A percentile compares a stretch with the other conserved stretches of the same genome.
Conservation (phyloP, 2,888 invertebrate genomes). For the Gymnoscelis rufifasciata region DNA sequence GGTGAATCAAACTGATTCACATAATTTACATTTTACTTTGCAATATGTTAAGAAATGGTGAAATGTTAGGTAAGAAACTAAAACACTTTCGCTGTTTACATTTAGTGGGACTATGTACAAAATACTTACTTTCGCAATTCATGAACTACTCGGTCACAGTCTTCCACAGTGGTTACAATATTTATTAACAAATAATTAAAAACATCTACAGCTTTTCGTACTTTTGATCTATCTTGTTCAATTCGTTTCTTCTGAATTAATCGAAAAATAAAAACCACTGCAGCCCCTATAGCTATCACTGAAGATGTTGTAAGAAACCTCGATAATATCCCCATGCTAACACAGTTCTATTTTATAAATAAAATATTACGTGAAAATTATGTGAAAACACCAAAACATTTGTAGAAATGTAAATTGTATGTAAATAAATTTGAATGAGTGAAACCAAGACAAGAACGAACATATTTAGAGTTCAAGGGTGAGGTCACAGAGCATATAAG, state of each 20-base stretch:
- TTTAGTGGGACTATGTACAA: too few relatives aligned
- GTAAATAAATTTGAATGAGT: too few relatives aligned
- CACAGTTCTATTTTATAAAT: too few relatives aligned
- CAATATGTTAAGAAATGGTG: not conserved
- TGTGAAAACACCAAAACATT: too few relatives aligned
- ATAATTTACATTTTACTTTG: too few relatives aligned
- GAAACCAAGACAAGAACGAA: too few relatives aligned
- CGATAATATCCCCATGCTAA: conserved; percentile 6
- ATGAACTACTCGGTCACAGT: conserved; percentile 42
- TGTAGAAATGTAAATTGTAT: too few relatives aligned
- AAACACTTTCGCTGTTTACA: too few relatives aligned
- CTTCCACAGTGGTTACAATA: conserved; percentile 42
- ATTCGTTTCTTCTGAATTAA: conserved; percentile 1
- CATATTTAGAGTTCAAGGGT: too few relatives aligned
- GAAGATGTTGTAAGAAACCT: conserved; percentile 9
- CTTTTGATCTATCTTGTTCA: conserved; percentile 24
- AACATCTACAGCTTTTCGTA: conserved; percentile 39
- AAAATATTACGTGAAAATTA: too few relatives aligned
- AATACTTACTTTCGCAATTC: conserved; percentile 48
- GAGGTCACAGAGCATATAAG: too few relatives aligned
- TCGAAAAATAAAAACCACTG: conserved; percentile 3
- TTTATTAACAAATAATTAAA: conserved; percentile 50
- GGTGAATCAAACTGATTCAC: too few relatives aligned
- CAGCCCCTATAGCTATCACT: conserved; percentile 6
- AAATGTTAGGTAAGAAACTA: not conserved